Percentiles rank a stretch among this genome's conserved stretches.
These are phyloP conservation scores for Macaca fascicularis DNA, from an alignment of 2,113 vertebrate genomes.

Conservation along the genomic window DNA sequence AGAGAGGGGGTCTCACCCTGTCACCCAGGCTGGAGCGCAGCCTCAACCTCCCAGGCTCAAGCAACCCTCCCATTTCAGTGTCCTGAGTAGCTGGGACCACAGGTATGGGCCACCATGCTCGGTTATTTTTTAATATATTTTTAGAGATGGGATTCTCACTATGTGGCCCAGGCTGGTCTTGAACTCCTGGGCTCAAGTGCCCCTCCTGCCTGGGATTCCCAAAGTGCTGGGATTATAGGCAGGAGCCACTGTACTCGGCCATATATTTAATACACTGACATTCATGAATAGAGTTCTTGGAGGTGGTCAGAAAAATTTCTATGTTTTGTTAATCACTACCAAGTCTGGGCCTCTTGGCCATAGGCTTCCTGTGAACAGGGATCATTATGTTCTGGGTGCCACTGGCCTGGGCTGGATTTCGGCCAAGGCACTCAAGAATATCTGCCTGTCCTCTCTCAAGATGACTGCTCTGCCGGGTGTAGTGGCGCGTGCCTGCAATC, in stretches of 20 bases:
- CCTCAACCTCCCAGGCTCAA: neutral
- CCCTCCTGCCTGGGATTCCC: neutral
- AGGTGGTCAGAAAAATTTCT: neutral
- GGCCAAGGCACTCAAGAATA: neutral
- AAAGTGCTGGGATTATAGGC: neutral
- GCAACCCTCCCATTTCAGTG: neutral
- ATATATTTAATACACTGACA: neutral
- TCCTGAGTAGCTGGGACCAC: neutral
- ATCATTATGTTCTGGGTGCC: neutral
- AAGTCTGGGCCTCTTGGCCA: neutral
- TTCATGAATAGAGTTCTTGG: conserved; percentile 6
- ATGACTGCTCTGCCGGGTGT: neutral
- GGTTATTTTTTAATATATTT: neutral
- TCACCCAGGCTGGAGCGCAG: neutral
- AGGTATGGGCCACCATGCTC: neutral
- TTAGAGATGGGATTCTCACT: neutral
- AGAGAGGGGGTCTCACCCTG: neutral
- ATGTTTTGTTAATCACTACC: neutral
- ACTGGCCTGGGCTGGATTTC: neutral
- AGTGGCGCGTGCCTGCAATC: too few species aligned
- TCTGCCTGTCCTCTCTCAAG: conserved; percentile 26
- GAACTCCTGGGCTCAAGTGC: neutral
- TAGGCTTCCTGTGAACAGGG: neutral
- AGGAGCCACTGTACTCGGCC: neutral
- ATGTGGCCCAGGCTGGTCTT: neutral